These are phyloP conservation scores for Coenobita brevimanus DNA, from an alignment of 1,140 invertebrate species.

Conservation along the genomic window DNA sequence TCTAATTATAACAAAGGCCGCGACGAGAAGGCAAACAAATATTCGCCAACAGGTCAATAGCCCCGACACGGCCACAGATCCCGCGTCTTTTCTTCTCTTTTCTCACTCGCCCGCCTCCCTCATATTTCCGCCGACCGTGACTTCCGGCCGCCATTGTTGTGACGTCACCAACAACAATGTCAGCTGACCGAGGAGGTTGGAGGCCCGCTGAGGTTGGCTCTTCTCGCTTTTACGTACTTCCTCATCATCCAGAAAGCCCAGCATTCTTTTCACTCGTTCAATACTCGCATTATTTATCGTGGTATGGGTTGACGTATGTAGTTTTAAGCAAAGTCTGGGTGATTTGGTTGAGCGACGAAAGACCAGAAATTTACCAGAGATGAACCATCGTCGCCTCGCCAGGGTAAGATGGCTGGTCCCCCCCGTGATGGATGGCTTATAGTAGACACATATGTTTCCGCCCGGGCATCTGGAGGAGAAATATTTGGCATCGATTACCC, in stretches of 20 bases:
- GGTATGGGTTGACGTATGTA: too few relatives aligned
- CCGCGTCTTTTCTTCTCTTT: constrained; percentile 18
- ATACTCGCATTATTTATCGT: neutral
- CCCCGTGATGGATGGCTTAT: constrained; percentile 12
- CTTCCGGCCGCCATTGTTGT: constrained; percentile 62
- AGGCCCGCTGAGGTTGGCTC: neutral
- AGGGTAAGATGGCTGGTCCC: too few relatives aligned
- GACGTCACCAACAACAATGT: constrained; percentile 62
- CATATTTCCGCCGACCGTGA: constrained; percentile 41
- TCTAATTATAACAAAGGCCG: too few relatives aligned
- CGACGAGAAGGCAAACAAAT: neutral
- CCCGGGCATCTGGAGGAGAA: constrained; percentile 35
- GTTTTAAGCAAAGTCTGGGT: neutral
- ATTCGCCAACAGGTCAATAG: neutral
- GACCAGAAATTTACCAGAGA: too few relatives aligned
- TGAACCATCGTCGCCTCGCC: too few relatives aligned
- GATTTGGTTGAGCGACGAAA: neutral
- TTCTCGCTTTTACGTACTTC: too few relatives aligned
- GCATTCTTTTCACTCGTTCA: neutral
- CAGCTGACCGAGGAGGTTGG: constrained; percentile 46
- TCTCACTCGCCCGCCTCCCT: constrained; percentile 13
- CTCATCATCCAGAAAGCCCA: neutral
- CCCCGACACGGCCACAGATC: constrained; percentile 11
- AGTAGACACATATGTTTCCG: constrained; percentile 41
- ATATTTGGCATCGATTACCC: constrained; percentile 43